Conservation (phyloP, 2,797 vertebrate genomes). For the Antrozous pallidus region DNA sequence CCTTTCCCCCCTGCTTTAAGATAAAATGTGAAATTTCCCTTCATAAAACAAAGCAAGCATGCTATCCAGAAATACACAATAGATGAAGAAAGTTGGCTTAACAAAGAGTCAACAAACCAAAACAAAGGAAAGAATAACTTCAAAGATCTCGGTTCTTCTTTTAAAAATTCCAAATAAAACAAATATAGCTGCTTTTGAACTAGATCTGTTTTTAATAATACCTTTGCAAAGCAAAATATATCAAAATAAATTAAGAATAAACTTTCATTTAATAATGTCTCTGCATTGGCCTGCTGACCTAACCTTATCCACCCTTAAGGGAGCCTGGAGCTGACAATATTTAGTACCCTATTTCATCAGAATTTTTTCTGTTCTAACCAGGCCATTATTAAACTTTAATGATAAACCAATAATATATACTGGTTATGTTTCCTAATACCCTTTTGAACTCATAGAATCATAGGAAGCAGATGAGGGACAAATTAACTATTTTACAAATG, state of each 20-base stretch:
- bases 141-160: slow-evolving; percentile 12
- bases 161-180: slow-evolving; percentile 29
- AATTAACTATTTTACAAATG: slow-evolving; percentile 13
- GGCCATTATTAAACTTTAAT: slow-evolving; percentile 41
- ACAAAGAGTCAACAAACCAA: slow-evolving; percentile 26
- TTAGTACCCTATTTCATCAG: background rate
- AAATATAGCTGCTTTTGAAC: background rate
- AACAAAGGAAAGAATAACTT: slow-evolving; percentile 27
- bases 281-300: background rate
- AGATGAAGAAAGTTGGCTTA: background rate
- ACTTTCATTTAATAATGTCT: slow-evolving; percentile 24
- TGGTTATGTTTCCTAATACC: slow-evolving; percentile 10
- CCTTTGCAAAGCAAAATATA: slow-evolving; percentile 35
- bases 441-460: slow-evolving; percentile 41
- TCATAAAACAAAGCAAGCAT: slow-evolving; percentile 28
- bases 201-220: background rate
- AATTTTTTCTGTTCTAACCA: slow-evolving; percentile 49
- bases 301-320: background rate
- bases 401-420: slow-evolving; percentile 28
- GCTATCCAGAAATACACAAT: slow-evolving; percentile 33
- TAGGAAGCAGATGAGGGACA: slow-evolving; percentile 24
- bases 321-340: background rate
- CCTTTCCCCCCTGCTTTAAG: background rate
- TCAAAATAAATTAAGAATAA: slow-evolving; percentile 42
- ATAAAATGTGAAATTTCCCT: slow-evolving; percentile 25